Evolutionary conservation across 1,140 invertebrate genomes (phyloP).

Genomic region (Drosophila willistoni): DNA sequence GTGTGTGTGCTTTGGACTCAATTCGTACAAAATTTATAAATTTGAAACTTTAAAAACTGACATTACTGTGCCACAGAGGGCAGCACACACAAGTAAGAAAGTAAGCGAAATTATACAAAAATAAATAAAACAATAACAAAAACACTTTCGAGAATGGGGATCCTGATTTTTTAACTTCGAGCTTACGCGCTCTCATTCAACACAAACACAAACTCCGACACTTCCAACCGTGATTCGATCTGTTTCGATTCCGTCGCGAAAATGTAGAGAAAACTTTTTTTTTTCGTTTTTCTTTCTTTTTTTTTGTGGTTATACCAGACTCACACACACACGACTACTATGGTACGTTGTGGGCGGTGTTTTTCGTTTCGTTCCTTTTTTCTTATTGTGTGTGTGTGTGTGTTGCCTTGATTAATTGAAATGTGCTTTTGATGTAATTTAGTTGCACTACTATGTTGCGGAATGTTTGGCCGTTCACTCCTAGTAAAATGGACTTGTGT

Average conservation of each 20-base stretch:
- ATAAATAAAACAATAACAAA: slow-evolving; percentile 11
- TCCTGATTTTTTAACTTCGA: neutral
- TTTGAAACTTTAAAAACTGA: neutral
- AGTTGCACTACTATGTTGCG: slow-evolving; percentile 34
- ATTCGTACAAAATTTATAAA: slow-evolving; percentile 18
- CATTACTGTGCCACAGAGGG: neutral
- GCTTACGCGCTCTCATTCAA: slow-evolving; percentile 13
- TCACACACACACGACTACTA: slow-evolving; percentile 20
- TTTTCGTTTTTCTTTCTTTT: slow-evolving; percentile 49
- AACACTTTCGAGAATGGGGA: neutral
- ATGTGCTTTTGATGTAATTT: slow-evolving; percentile 13
- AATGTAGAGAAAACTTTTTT: slow-evolving; percentile 73
- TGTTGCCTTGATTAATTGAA: slow-evolving; percentile 20
- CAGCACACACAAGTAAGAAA: no score
- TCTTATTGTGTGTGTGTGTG: neutral
- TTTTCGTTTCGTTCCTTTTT: slow-evolving; percentile 3
- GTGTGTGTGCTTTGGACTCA: no score
- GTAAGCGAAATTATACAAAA: neutral
- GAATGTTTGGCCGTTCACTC: slow-evolving; percentile 62
- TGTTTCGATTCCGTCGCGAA: slow-evolving; percentile 49
- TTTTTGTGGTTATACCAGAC: slow-evolving; percentile 77
- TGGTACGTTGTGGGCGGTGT: slow-evolving; percentile 28
- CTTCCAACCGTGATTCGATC: slow-evolving; percentile 29
- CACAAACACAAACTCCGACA: neutral
- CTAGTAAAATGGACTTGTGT: slow-evolving; percentile 62